Evolutionary conservation across 1,140 invertebrate species (phyloP), one percentile per base, ranked within the genome.

Genomic region (Drosophila equinoxialis): DNA sequence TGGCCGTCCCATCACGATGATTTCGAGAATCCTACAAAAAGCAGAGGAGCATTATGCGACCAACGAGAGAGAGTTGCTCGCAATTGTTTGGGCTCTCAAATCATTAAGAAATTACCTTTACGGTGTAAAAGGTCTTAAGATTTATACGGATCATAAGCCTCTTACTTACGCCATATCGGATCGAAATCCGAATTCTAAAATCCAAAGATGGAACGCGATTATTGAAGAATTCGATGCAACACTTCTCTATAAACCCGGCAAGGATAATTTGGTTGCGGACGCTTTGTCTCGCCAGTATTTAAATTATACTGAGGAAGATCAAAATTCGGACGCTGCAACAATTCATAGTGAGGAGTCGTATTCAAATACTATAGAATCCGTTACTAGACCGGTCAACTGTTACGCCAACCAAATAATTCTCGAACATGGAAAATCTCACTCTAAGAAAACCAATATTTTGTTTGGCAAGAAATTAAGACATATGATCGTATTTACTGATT

Each of bases 401-500:
- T 13, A 42, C 41, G 13, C 41, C 41, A 42, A 42, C 41, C 41
- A 42, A 42, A n/a, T 13, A 42, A n/a, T 42, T 17, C 17, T 17
- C 17, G 17, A 37, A 37, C 17, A 17, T 17, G 17, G 17, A 30
- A 30, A 30, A 30, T 30, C 30, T 30, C 13, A 10, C 41, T 42
- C n/a, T 42, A 42, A 42, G n/a, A 13, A 13, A 42, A 42, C 13
- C 11, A 42, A 3, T 42, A 42, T 42, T 13, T 42, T 42, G 41
- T 42, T 42, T 42, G 41, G 41, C 10, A 42, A 42, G n/a, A n/a
- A 42, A 42, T 13, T 42, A 42, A 42, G 41, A n/a, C 41, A 42
- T 42, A 6, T 42, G 10, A 42, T 42, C 30, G 10, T 37, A 10
- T 37, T 42, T 42, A 42, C 41, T n/a, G 41, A 37, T 37, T 37